Evolutionary conservation across 1,140 invertebrate species (phyloP).

Genomic region (Drosophila willistoni): DNA sequence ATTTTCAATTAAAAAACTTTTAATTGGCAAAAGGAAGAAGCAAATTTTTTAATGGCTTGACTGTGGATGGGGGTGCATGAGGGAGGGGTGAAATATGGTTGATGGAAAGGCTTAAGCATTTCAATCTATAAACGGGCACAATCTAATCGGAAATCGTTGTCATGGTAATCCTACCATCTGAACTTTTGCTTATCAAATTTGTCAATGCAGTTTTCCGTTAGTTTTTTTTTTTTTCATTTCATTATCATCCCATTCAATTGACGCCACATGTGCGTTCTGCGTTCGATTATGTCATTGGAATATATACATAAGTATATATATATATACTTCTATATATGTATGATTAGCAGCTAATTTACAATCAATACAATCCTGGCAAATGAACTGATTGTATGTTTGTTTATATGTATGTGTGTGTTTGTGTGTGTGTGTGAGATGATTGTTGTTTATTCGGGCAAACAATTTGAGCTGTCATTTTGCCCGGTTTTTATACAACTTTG

Average conservation of each 20-base stretch:
- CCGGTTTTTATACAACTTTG: conserved; percentile 58
- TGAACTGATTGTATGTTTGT: conserved; percentile 5
- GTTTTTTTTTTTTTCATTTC: conserved; percentile 13
- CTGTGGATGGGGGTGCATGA: background rate
- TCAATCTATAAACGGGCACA: background rate
- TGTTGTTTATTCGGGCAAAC: conserved; percentile 72
- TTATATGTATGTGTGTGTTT: background rate
- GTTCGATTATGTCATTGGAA: conserved; percentile 64
- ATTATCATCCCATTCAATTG: conserved; percentile 27
- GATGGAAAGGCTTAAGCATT: background rate
- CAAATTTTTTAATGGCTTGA: background rate
- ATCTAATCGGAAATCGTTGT: conserved; percentile 14
- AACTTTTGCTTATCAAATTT: conserved; percentile 26
- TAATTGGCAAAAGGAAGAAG: background rate
- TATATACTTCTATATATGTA: background rate
- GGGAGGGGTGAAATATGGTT: background rate
- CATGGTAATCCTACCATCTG: conserved; percentile 9
- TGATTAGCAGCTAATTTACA: conserved; percentile 15
- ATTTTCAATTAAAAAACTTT: conserved; percentile 15
- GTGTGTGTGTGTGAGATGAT: conserved; percentile 4
- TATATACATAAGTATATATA: background rate
- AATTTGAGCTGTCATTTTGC: conserved; percentile 60
- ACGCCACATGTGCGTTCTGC: conserved; percentile 24
- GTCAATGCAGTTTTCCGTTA: conserved; percentile 10
- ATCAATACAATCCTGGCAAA: conserved; percentile 30